phyloP scores from a whole-genome alignment of 2,888 invertebrate genomes.

The Apantesis nais region DNA sequence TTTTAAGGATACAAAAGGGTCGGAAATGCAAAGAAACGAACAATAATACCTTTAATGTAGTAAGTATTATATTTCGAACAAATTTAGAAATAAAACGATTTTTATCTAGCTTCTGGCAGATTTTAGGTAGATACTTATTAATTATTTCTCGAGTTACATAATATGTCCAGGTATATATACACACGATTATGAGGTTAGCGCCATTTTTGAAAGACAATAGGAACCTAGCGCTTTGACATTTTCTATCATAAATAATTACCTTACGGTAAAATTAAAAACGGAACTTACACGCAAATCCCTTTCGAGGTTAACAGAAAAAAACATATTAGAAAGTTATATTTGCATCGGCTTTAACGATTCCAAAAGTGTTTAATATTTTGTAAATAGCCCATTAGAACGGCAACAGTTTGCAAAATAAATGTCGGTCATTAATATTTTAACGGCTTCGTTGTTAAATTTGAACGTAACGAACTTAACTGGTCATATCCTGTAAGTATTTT shows the following conservation, averaged over 20 bases:
- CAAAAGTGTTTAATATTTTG: constrained; percentile 68
- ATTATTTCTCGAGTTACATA: neutral
- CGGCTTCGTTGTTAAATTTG: constrained; percentile 53
- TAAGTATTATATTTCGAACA: neutral
- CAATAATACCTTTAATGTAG: neutral
- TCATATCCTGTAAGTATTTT: constrained; percentile 59
- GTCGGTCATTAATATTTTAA: constrained; percentile 59
- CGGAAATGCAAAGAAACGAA: neutral
- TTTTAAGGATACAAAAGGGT: neutral
- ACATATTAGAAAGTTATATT: constrained; percentile 44
- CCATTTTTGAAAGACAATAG: neutral
- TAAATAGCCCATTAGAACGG: constrained; percentile 64
- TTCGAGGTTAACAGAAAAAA: constrained; percentile 20
- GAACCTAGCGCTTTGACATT: neutral
- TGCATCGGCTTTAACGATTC: constrained; percentile 56
- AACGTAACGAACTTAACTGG: constrained; percentile 52
- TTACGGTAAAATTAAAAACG: constrained; percentile 4
- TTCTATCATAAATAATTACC: neutral
- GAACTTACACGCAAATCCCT: constrained; percentile 13
- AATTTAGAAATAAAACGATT: neutral
- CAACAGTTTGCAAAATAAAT: constrained; percentile 64
- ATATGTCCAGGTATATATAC: neutral
- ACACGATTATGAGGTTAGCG: neutral
- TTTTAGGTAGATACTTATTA: neutral
- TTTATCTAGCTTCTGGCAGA: neutral